Base-by-base conservation (phyloP, 2,797 vertebrate species). In the Platyrinchus mystaceus region DNA sequence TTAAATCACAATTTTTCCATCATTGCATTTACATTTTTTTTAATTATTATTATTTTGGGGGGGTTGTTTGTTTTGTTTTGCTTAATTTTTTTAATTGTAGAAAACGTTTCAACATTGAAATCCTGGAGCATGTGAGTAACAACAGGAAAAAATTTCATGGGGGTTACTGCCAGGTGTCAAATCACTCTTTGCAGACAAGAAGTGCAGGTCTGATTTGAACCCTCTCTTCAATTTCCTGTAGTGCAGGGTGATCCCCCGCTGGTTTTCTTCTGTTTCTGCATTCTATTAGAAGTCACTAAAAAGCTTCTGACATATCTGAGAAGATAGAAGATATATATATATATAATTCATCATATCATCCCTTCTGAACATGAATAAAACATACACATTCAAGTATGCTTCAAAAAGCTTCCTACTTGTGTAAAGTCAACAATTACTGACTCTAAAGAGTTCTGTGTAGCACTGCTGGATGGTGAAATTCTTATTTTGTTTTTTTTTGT, bases 331-430 rank as follows among this genome's bases (percentile, higher is more conserved):
- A n/a, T 39, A 94, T 37, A 37, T 39, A 94, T 37, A 37, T 93
- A 56, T 93, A 92, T 96, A 91, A 94, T 95, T 97, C 89, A 96
- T 89, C 83, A 95, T 76, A 95, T 66, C 47, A 50, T 44, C 37
- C 49, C 56, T 93, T 94, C 89, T 60, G 49, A 94, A 92, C 93
- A 95, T 93, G 60, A 95, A 94, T 94, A 91, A 96, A 96, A 85
- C 26, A 91, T 89, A 18, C 11, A 18, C 32, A 84, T 23, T 69
- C 17, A 56, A 71, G 56, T 60, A 74, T 41, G 55, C 59, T 87
- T 95, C 62, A 71, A 62, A 44, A 92, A 63, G 39, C 67, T 68
- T 90, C 63, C 83, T 56, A 44, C 79, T 50, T 84, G 66, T 87
- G 52, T 87, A 91, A 96, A 93, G 75, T 73, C 74, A 69, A 60